Conservation (phyloP, 2,113 vertebrate species). For the Strigops habroptila region DNA sequence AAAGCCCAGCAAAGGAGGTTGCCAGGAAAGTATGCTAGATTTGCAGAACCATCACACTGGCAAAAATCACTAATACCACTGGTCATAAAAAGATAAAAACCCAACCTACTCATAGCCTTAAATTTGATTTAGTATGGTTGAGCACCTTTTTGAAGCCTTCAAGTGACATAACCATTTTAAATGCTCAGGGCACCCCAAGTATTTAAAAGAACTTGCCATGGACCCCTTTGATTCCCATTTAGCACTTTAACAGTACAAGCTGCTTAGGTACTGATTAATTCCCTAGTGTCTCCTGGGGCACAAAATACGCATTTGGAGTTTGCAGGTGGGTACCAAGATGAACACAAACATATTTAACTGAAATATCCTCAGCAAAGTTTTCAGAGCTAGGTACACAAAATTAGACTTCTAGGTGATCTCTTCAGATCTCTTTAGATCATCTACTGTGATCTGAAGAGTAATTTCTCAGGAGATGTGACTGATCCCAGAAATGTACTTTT, state of each 20-base stretch:
- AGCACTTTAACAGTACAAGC: neutral
- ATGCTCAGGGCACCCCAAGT: neutral
- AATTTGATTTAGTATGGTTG: neutral
- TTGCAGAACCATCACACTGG: neutral
- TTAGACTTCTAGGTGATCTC: neutral
- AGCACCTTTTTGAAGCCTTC: neutral
- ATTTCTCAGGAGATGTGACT: neutral
- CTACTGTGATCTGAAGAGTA: neutral
- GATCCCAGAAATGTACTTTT: neutral
- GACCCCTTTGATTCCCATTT: neutral
- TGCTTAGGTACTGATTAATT: neutral
- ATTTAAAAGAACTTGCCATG: neutral
- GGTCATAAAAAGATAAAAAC: neutral
- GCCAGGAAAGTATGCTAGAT: neutral
- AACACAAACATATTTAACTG: neutral
- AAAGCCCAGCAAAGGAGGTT: neutral
- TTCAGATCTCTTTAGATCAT: neutral
- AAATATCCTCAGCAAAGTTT: neutral
- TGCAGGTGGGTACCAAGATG: neutral
- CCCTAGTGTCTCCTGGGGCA: neutral
- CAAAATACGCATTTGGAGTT: neutral
- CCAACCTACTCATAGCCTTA: neutral
- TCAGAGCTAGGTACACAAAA: neutral
- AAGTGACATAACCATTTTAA: neutral
- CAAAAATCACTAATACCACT: neutral